Conservation (phyloP, 2,797 vertebrate genomes). For the Alauda arvensis region DNA sequence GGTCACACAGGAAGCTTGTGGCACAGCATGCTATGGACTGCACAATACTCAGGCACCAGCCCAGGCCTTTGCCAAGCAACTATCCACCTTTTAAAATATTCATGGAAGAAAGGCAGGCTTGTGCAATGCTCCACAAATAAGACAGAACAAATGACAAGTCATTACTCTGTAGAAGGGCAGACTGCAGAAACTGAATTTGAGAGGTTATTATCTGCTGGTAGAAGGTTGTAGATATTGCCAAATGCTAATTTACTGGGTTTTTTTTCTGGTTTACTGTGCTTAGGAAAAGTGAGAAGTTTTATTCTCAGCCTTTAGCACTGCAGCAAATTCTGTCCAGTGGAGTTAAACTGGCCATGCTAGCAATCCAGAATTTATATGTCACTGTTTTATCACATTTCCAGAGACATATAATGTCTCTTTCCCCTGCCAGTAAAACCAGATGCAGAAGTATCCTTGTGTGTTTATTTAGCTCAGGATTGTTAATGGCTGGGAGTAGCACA, state of each 20-base stretch:
- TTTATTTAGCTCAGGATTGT: slow-evolving; percentile 45
- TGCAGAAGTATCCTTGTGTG: slow-evolving; percentile 44
- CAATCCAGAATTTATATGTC: slow-evolving; percentile 30
- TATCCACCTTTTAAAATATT: not conserved
- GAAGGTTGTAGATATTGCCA: not conserved
- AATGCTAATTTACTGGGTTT: not conserved
- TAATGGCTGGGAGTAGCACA: slow-evolving; percentile 42
- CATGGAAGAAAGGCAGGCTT: not conserved
- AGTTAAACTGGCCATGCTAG: not conserved
- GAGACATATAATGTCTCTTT: slow-evolving; percentile 49
- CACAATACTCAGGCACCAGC: not conserved
- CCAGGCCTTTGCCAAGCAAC: not conserved
- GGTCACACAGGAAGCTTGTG: not conserved
- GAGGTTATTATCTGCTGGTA: not conserved
- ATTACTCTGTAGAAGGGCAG: not conserved
- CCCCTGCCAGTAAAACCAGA: slow-evolving; percentile 58
- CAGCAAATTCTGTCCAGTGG: not conserved
- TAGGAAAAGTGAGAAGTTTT: not conserved
- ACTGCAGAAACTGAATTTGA: not conserved
- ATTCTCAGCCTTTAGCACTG: not conserved
- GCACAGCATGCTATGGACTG: not conserved
- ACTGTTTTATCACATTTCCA: slow-evolving; percentile 62
- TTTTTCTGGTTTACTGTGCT: not conserved
- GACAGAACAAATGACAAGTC: not conserved
- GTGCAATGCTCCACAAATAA: not conserved